Base-by-base conservation (phyloP, 2,797 vertebrate genomes). In the Helicolenus hilgendorfi region DNA sequence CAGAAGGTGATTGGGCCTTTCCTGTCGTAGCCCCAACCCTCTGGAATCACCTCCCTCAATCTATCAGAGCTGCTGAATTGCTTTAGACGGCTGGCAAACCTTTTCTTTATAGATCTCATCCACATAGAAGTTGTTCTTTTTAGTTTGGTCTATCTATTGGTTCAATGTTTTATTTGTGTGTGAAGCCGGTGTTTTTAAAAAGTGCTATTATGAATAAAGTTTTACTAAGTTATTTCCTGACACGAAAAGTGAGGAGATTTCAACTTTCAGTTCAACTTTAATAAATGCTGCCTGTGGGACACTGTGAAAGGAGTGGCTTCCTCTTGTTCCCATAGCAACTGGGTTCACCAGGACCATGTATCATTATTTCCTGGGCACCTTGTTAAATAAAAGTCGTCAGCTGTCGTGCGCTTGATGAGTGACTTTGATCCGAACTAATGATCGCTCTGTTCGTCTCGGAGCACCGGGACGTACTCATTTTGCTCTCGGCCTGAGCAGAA, bases 401-500 rank as follows among this genome's bases (percentile, higher is more conserved):
- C 92, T 90, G 89, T 78, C 86, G 67, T 89, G 91, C 84, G 85
- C 65, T 53, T 58, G 62, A 77, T 86, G 85, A 91, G 75, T 81
- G 87, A 90, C 90, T 94, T 89, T 92, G 90, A 93, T 95, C 87
- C 18, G 11, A 75, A 76, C 45, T 90, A 91, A 94, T 87, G 91
- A 88, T 86, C 9, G 22, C 83, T 68, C 41, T 79, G 82, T 82
- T 88, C 65, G 7, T 85, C 77, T 82, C 53, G 0, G 70, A 64
- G 86, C 78, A 4, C 36, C 70, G 13, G 62, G 77, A 84, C 62
- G 75, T 41, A 14, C 49, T 91, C 76, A 58, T 88, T 83, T 45
- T 67, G 62, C 75, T 83, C 56, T 65, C 5, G 27, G 72, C 53
- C 69, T 31, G 71, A 81, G 62, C 64, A 8, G 83, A 89, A 74